phyloP scores from a whole-genome alignment of 2,888 invertebrate genomes.

The Phoenoteleia sp. region DNA sequence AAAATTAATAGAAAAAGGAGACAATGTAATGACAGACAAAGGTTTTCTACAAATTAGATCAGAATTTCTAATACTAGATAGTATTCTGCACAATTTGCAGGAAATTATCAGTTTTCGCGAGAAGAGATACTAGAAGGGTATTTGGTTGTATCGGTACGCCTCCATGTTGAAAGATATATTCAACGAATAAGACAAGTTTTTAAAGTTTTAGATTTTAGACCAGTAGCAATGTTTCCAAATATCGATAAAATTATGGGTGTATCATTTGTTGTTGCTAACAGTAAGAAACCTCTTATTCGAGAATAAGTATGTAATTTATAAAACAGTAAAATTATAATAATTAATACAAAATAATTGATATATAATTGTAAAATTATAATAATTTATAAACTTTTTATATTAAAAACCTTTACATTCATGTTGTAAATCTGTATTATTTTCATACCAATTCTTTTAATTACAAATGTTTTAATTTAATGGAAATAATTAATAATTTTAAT shows the following conservation, averaged over 20 bases:
- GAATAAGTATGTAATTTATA: no score
- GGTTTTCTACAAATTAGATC: neutral
- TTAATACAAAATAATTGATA: no score
- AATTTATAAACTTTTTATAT: no score
- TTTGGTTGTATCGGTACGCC: slow-evolving; percentile 66
- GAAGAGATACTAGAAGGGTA: slow-evolving; percentile 63
- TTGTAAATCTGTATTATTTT: no score
- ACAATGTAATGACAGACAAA: slow-evolving; percentile 57
- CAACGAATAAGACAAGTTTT: slow-evolving; percentile 63
- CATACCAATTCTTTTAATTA: no score
- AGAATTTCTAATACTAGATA: slow-evolving; percentile 28
- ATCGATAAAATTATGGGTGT: slow-evolving; percentile 48
- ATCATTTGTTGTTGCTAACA: slow-evolving; percentile 44
- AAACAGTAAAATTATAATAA: no score
- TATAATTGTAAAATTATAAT: no score
- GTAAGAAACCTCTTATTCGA: slow-evolving; percentile 32
- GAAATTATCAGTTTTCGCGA: slow-evolving; percentile 53
- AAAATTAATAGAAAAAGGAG: slow-evolving; percentile 71
- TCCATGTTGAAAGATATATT: slow-evolving; percentile 61
- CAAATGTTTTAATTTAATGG: no score
- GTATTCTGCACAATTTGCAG: slow-evolving; percentile 67
- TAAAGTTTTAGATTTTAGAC: slow-evolving; percentile 49
- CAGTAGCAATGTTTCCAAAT: neutral
- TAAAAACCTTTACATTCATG: no score
- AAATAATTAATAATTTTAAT: no score